Evolutionary conservation across 2,113 vertebrate genomes (phyloP).

Genomic region (Ploceus nigricollis): DNA sequence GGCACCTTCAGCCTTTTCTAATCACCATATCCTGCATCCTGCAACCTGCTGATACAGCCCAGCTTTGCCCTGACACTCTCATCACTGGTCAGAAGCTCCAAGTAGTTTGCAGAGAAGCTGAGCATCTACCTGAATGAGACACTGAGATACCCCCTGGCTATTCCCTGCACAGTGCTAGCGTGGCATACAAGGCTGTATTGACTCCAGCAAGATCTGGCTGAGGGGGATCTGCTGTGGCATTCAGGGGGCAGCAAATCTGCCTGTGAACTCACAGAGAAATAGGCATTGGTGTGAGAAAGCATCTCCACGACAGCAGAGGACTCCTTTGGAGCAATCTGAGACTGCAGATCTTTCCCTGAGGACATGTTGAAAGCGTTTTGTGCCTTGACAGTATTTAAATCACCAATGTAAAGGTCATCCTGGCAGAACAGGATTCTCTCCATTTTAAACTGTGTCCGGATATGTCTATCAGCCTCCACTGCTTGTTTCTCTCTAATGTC

Average conservation of each 20-base stretch:
- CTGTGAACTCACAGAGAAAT: conserved; percentile 47
- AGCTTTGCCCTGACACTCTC: not conserved
- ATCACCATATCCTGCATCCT: not conserved
- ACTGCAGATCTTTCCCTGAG: not conserved
- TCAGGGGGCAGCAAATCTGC: not conserved
- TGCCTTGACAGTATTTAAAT: conserved; percentile 7
- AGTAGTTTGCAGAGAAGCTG: not conserved
- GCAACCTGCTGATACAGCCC: not conserved
- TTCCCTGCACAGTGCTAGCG: not conserved
- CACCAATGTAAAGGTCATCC: conserved; percentile 70
- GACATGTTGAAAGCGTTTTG: rapidly evolving
- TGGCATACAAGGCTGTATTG: not conserved
- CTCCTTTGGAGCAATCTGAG: rapidly evolving
- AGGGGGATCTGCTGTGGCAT: not conserved
- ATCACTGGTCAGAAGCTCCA: not conserved
- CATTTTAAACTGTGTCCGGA: conserved; percentile 85
- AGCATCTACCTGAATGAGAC: rapidly evolving
- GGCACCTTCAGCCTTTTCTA: not conserved
- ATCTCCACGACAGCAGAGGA: not conserved
- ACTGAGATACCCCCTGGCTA: not conserved
- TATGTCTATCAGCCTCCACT: conserved; percentile 51
- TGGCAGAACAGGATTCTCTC: conserved; percentile 85
- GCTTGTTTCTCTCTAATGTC: conserved; percentile 70
- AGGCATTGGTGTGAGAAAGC: conserved; percentile 31
- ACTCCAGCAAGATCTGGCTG: rapidly evolving